Percentiles rank a stretch among this genome's conserved stretches.
Evolutionary conservation across 2,888 invertebrate genomes (phyloP).

Genomic region (Molorchus minor): DNA sequence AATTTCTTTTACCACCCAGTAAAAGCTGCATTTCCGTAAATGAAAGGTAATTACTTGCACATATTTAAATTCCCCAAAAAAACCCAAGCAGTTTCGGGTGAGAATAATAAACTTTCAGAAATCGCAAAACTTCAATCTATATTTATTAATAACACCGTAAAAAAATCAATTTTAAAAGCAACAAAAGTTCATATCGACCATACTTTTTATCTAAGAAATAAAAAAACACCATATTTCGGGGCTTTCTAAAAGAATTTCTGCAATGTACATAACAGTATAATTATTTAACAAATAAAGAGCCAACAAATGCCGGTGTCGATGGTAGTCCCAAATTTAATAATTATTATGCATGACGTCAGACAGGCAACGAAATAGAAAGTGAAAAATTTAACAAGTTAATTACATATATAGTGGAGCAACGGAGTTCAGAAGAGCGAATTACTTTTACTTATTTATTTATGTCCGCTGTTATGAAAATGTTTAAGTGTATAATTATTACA

Average conservation of each 20-base stretch:
- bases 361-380: constrained; percentile 48
- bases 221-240: background rate
- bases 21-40: background rate
- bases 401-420: constrained; percentile 27
- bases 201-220: background rate
- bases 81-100: background rate
- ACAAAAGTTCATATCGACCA: no score
- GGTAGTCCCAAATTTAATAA: constrained; percentile 31
- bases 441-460: constrained; percentile 46
- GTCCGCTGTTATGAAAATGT: constrained; percentile 5
- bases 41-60: background rate
- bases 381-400: constrained; percentile 48
- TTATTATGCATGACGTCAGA: constrained; percentile 38
- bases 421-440: constrained; percentile 31
- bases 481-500: constrained; percentile 8
- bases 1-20: no score
- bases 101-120: background rate
- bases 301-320: background rate
- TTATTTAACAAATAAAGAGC: constrained; percentile 3
- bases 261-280: background rate
- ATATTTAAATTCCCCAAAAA: background rate
- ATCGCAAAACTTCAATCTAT: background rate
- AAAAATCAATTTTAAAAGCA: no score
- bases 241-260: background rate
- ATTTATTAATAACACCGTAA: background rate